phyloP scores from a whole-genome alignment of 2,113 vertebrate species.

The Gambusia holbrooki region DNA sequence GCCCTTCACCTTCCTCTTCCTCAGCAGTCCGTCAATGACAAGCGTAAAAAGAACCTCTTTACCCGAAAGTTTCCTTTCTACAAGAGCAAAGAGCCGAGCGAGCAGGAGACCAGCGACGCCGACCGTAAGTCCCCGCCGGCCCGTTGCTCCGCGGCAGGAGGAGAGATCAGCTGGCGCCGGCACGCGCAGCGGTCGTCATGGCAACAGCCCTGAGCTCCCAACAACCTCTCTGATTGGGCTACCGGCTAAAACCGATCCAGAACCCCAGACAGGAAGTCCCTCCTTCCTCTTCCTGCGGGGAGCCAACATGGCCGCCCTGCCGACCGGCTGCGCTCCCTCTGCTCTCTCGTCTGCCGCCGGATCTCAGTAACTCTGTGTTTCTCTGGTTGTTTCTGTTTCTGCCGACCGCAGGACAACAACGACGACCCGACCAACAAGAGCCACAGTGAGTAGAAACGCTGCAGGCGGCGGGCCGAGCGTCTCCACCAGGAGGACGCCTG shows the following conservation, averaged over 20 bases:
- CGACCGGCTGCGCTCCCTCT: constrained; percentile 63
- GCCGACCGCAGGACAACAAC: constrained; percentile 94
- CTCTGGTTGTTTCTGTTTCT: constrained; percentile 88
- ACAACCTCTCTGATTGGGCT: neutral
- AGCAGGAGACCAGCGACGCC: constrained; percentile 97
- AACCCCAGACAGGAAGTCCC: neutral
- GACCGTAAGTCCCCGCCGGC: constrained; percentile 90
- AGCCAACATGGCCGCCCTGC: constrained; percentile 56
- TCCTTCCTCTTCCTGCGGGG: neutral
- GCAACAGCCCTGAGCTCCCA: constrained; percentile 6
- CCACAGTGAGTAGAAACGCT: constrained; percentile 91
- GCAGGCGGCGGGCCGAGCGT: constrained; percentile 7
- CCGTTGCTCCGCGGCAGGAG: constrained; percentile 49
- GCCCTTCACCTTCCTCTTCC: constrained; percentile 91
- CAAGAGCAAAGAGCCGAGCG: constrained; percentile 99
- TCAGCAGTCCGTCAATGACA: constrained; percentile 98
- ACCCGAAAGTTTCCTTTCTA: constrained; percentile 99
- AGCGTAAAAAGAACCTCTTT: constrained; percentile 99
- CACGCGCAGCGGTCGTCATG: constrained; percentile 73
- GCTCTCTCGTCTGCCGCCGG: constrained; percentile 72
- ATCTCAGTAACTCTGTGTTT: constrained; percentile 88
- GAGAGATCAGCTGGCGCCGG: constrained; percentile 75
- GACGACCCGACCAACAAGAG: constrained; percentile 94
- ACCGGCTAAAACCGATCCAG: too few relatives aligned
- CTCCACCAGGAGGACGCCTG: constrained; percentile 24